Base-by-base conservation (phyloP, 2,113 vertebrate species). In the Lagopus leucura region DNA sequence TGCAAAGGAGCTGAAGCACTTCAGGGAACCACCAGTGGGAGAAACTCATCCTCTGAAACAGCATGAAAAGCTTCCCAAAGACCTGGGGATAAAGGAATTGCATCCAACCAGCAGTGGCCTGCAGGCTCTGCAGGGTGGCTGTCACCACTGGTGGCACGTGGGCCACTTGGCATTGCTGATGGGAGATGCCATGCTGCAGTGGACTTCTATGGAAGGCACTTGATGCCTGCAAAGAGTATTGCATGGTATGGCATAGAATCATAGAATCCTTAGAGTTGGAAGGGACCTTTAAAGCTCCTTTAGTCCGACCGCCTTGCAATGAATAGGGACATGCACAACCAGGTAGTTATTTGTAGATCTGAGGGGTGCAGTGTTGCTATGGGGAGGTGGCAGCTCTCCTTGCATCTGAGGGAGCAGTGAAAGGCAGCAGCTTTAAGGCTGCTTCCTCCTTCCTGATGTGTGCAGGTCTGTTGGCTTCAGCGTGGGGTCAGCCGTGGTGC, bases 141-240 rank as follows among this genome's bases (percentile, higher is more conserved):
- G 27, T 40, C 52, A 12, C 67, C 2, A 0, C 40, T 32, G 54
- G 38, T 47, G 63, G 8, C 32, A 24, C 8, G 1, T 22, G 54
- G 22, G n/a, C 12, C 16, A 24, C 40, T 75, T 36, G 8, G 32
- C 34, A 40, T 15, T 13, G 21, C 43, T 34, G 55, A 8, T 36
- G 55, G 76, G 16, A 47, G 34, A 6, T 22, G 20, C 34, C 58
- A 10, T 8, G 45, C 52, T 42, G 8, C 2, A 0, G 34, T 25
- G 76, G 38, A 22, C 57, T 60, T 75, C 60, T 70, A 6, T 4
- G 17, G 27, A 38, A 7, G 25, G 27, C 40, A 50, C 72, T 28
- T 32, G 42, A 43, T 0, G 0, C 5, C 8, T 43, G 43, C 13
- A 5, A 40, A 52, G 50, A 61, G 52, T 11, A 11, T 38, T 0